Base-by-base conservation (phyloP, 2,113 vertebrate species). In the Bombycilla garrulus region DNA sequence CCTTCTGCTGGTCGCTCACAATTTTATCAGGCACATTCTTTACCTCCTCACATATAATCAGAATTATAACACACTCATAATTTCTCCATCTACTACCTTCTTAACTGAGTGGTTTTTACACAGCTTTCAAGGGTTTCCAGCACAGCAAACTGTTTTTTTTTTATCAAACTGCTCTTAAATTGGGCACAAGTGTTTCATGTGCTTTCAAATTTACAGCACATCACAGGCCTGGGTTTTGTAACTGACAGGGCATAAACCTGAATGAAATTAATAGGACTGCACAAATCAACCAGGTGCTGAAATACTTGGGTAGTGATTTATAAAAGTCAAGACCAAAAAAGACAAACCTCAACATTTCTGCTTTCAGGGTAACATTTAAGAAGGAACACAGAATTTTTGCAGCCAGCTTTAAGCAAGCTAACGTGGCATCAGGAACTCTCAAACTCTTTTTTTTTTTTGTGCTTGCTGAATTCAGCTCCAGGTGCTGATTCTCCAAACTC, bases 81-180 rank as follows among this genome's bases (percentile, higher is more conserved):
- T 87, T 92, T 82, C 33, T 76, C 42, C n/a, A 20, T 35, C 35
- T 36, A n/a, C 14, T 51, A 1, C 26, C 93, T 47, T 33, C 67
- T 42, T 72, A 58, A 26, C 9, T 42, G 54, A 54, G 24, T 24
- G 35, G 3, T 5, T 71, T 90, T 82, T 76, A 15, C 7, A 4
- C 54, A 66, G 71, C 29, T 90, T 82, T 54, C 45, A 24, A 29
- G 62, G 42, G 11, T 45, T 96, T 73, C 38, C 60, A 80, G 21
- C 50, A 74, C n/a, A 72, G 62, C 31, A 94, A 94, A 73, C 18
- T 35, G 16, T 50, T 88, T 26, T 92, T 96, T 28, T 92, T 96
- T 90, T 78, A 83, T 54, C 2, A 0, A 50, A n/a, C 29, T 51
- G 50, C 42, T 66, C 33, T 73, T 54, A 95, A 93, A 88, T 28